Base-by-base conservation (phyloP, 1,140 invertebrate genomes). In the Lineus longissimus region DNA sequence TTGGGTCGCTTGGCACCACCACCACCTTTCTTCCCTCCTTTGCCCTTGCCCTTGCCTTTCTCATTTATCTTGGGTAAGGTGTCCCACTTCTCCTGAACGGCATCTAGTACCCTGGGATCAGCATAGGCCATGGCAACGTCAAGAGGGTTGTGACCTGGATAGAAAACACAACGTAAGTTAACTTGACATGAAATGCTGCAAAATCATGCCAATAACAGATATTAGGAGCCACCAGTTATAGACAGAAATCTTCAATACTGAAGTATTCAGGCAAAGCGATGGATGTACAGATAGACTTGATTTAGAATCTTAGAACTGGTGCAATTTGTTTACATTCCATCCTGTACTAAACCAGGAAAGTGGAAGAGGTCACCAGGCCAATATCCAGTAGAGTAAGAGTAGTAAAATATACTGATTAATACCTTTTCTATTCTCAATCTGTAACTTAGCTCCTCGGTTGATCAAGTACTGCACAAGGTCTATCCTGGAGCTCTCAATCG, bases 401-500 rank as follows among this genome's bases (percentile, higher is more conserved):
- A n/a, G n/a, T n/a, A n/a, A n/a, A n/a, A n/a, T n/a, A n/a, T n/a
- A n/a, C n/a, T n/a, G n/a, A n/a, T n/a, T n/a, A n/a, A n/a, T 65
- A 82, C 80, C 79, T 72, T 79, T 81, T 55, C 68, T 77, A 47
- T 78, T 82, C 68, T 82, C 79, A 15, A 75, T 77, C 66, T 75
- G 73, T n/a, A 82, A 51, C 67, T 74, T 82, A 25, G 74, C 79
- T 11, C 81, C 81, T 36, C 71, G 72, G 6, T 72, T 61, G 23
- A 83, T 76, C 1, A 82, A 69, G 57, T 66, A 80, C 41, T 79
- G 67, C 0, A 82, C 81, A n/a, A 81, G 70, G 31, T 72, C 63
- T 29, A 79, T 70, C 19, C 70, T 70, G 11, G 80, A 81, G 54
- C 76, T 79, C 65, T 83, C 80, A 57, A 83, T 82, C 30, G 82